Base-by-base conservation (phyloP, 2,113 vertebrate genomes). In the Syngnathoides biaculeatus region DNA sequence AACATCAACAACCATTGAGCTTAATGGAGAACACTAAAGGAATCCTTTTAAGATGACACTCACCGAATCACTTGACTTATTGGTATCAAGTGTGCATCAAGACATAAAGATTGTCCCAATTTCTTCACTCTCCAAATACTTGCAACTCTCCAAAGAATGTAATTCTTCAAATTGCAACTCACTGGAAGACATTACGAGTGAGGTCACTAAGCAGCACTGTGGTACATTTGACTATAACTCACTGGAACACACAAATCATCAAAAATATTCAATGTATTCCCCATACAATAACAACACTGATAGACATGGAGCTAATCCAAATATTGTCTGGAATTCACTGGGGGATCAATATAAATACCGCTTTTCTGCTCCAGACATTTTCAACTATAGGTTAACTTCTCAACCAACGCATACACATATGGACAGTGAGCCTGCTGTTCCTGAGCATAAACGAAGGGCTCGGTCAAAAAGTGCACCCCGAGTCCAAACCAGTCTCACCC, bases 21-120 rank as follows among this genome's bases (percentile, higher is more conserved):
- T 93, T 95, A 87, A 97, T 92, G 91, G 87, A 89, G 82, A 88
- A 82, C 67, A 60, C 85, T 83, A 90, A 91, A 91, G 90, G 83
- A 91, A 91, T 88, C 64, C 70, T 88, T 90, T 93, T 94, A 99
- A 98, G 93, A 99, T 99, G 97, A 99, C 96, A 95, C 95, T 95
- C 87, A 99, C 97, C 76, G 94, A 97, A 91, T 95, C 93, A 38
- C 95, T 95, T 90, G 95, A 96, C 83, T 90, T 97, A 92, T 92
- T 97, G 86, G 92, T 94, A 92, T 98, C 96, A 84, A 94, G 92
- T 50, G 95, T 95, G 89, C 95, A 94, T 90, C 94, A 87, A 92
- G 94, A 95, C 89, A 92, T 97, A 90, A 93, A 94, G 86, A 93
- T 95, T 85, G 92, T 90, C 83, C 92, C 91, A 3, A 72, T 92